Percentiles rank a stretch among this genome's conserved stretches.
phyloP scores from a whole-genome alignment of 2,113 vertebrate genomes.

The Dipodomys spectabilis region DNA sequence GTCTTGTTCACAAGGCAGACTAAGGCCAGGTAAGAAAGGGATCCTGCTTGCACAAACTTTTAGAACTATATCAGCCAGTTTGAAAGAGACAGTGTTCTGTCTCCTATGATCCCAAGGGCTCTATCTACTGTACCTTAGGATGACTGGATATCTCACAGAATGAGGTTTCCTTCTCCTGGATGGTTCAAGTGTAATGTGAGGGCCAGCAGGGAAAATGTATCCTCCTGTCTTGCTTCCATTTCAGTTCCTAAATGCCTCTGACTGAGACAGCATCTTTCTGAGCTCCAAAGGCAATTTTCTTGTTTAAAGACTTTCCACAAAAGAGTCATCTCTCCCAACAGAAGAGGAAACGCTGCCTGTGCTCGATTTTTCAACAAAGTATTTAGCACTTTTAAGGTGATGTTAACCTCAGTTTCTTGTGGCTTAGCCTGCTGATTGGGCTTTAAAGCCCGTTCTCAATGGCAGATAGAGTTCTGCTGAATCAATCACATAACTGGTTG shows the following conservation, averaged over 20 bases:
- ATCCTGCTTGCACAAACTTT: background rate
- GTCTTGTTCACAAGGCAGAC: background rate
- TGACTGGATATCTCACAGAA: background rate
- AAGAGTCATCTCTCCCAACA: background rate
- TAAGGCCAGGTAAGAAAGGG: background rate
- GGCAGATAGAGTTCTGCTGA: background rate
- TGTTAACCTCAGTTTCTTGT: background rate
- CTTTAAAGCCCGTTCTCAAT: background rate
- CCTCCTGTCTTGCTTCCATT: background rate
- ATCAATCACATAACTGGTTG: background rate
- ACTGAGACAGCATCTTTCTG: background rate
- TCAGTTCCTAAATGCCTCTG: background rate
- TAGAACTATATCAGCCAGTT: background rate
- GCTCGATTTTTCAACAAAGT: background rate
- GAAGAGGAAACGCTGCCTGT: background rate
- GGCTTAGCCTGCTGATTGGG: background rate
- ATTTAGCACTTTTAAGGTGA: background rate
- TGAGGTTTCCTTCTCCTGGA: background rate
- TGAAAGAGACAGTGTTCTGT: background rate
- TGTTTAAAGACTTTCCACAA: background rate
- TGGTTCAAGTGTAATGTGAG: background rate
- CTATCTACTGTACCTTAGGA: background rate
- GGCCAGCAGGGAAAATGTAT: too few species aligned
- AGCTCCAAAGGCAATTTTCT: background rate
- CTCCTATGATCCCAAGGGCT: background rate